phyloP scores from a whole-genome alignment of 2,888 invertebrate species.

The Pheosia tremula region DNA sequence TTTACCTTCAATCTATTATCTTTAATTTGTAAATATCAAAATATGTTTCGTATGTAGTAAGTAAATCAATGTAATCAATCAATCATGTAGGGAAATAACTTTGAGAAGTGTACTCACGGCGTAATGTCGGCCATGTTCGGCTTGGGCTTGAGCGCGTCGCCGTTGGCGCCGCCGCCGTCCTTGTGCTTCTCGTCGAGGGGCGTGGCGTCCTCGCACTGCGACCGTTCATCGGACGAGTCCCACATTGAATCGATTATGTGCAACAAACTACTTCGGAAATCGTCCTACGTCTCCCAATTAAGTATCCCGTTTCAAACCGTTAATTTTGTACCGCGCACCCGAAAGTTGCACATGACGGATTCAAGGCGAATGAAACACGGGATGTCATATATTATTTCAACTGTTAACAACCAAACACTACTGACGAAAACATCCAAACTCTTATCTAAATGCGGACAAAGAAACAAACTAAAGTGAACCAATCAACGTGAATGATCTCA shows the following conservation, averaged over 20 bases:
- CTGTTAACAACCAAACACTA: slow-evolving; percentile 78
- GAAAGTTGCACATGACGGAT: slow-evolving; percentile 85
- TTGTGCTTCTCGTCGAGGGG: slow-evolving; percentile 64
- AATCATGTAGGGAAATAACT: background rate
- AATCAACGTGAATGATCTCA: slow-evolving; percentile 75
- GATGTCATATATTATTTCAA: slow-evolving; percentile 84
- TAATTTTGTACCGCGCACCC: slow-evolving; percentile 63
- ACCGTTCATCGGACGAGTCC: slow-evolving; percentile 85
- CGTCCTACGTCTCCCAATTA: slow-evolving; percentile 78
- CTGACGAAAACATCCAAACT: slow-evolving; percentile 80
- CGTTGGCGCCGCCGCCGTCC: slow-evolving; percentile 65
- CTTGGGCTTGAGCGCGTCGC: slow-evolving; percentile 77
- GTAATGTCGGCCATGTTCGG: slow-evolving; percentile 83
- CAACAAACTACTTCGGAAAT: slow-evolving; percentile 85
- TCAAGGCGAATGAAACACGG: slow-evolving; percentile 85
- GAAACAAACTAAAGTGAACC: slow-evolving; percentile 76
- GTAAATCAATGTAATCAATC: too few relatives aligned
- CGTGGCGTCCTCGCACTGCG: slow-evolving; percentile 80
- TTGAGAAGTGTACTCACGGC: slow-evolving; percentile 79
- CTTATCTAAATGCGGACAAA: slow-evolving; percentile 72
- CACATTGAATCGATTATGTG: slow-evolving; percentile 86
- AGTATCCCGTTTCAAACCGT: slow-evolving; percentile 50
- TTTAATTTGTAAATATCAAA: too few relatives aligned
- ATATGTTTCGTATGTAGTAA: too few relatives aligned
- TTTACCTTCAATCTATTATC: too few relatives aligned